These are phyloP conservation scores for Sciurus carolinensis DNA, from an alignment of 2,797 vertebrate genomes.

Conservation along the genomic window DNA sequence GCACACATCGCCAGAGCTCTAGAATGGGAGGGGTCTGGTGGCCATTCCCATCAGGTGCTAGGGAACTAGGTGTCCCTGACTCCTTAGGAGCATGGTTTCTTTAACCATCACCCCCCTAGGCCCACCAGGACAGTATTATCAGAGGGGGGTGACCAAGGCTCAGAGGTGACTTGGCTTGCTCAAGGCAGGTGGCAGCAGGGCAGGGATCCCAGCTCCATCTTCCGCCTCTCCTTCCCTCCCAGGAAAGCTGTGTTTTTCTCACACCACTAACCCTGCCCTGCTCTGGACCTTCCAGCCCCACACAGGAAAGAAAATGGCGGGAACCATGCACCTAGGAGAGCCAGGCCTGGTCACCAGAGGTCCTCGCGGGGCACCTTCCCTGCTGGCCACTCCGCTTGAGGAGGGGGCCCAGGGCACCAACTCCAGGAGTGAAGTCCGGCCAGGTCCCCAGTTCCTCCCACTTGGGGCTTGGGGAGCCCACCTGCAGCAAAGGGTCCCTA, in stretches of 20 bases:
- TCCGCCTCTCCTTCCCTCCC: neutral
- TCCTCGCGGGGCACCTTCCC: neutral
- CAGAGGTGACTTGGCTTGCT: neutral
- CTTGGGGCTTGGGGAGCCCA: neutral
- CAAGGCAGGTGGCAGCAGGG: too few species aligned
- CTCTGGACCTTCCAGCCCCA: neutral
- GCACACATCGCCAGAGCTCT: too few species aligned
- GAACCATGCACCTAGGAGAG: accelerated
- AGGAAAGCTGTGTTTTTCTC: neutral
- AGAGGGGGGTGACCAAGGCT: neutral
- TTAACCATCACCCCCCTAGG: too few species aligned
- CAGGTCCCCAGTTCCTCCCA: accelerated
- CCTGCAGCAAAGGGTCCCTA: too few species aligned
- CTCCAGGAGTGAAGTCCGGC: too few species aligned
- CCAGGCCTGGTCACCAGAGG: neutral
- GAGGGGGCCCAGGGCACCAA: too few species aligned
- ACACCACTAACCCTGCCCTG: accelerated
- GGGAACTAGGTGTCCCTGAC: too few species aligned
- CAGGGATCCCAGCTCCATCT: neutral
- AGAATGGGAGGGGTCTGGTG: neutral
- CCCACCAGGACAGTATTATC: neutral
- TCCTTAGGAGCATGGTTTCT: neutral
- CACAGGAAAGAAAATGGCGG: neutral
- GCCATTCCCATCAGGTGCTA: neutral
- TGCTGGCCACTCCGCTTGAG: accelerated